Percentiles rank a stretch among this genome's conserved stretches.
phyloP scores from a whole-genome alignment of 2,113 vertebrate genomes.

The Boulengeromyrus knoepffleri region DNA sequence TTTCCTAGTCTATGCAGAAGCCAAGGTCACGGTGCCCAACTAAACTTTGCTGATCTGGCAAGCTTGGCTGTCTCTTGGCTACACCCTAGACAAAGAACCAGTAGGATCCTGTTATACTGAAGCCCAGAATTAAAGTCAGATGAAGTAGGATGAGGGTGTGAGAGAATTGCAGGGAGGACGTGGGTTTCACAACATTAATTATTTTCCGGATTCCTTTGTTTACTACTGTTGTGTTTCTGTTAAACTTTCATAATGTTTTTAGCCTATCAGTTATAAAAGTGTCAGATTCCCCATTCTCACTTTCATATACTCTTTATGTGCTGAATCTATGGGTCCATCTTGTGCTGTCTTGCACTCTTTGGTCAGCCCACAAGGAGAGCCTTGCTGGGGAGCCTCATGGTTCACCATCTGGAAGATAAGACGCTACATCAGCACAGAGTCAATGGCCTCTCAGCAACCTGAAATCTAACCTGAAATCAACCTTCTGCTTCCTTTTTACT shows the following conservation, averaged over 20 bases:
- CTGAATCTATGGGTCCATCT: neutral
- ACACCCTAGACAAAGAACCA: neutral
- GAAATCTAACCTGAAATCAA: neutral
- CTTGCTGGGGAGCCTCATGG: neutral
- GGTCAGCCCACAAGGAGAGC: neutral
- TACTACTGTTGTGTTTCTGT: neutral
- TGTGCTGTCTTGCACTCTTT: neutral
- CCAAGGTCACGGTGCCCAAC: neutral
- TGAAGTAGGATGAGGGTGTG: neutral
- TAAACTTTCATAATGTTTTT: neutral
- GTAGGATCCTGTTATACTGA: neutral
- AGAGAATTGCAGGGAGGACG: neutral
- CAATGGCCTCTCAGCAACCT: neutral
- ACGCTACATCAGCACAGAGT: neutral
- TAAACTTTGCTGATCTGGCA: neutral
- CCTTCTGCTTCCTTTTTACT: neutral
- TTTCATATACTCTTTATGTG: neutral
- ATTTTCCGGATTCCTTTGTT: neutral
- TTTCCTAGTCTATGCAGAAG: neutral
- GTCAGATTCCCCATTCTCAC: neutral
- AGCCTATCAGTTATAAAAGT: neutral
- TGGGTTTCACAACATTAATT: neutral
- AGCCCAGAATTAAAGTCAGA: neutral
- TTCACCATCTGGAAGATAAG: neutral
- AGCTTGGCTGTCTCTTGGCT: neutral